Evolutionary conservation across 2,113 vertebrate species (phyloP).

Genomic region (Opisthocomus hoazin): DNA sequence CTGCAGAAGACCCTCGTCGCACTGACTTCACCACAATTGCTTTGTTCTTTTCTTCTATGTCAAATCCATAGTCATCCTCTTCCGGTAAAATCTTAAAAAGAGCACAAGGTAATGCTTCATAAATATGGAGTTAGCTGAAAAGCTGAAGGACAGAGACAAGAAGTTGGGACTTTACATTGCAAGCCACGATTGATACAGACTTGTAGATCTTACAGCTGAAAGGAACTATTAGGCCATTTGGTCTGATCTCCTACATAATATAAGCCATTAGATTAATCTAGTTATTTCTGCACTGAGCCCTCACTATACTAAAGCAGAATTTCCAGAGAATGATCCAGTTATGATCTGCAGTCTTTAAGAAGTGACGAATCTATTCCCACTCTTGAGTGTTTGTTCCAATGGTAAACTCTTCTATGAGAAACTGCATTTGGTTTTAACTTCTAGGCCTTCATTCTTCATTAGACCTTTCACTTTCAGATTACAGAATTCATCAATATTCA

Average conservation of each 20-base stretch:
- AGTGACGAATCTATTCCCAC: not conserved
- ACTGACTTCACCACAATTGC: constrained; percentile 90
- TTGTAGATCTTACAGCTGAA: not conserved
- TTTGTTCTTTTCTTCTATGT: constrained; percentile 97
- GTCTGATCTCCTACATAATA: not conserved
- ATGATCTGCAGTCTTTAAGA: not conserved
- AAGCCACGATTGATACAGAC: not conserved
- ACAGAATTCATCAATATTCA: not conserved
- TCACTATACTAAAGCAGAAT: not conserved
- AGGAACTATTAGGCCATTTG: not conserved
- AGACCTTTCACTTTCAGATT: not conserved
- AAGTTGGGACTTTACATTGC: not conserved
- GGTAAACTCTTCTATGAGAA: not conserved
- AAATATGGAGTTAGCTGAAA: not conserved
- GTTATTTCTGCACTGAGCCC: not conserved
- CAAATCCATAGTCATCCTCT: constrained; percentile 95
- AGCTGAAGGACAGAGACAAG: not conserved
- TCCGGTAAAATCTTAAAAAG: constrained; percentile 85
- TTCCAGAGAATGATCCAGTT: not conserved
- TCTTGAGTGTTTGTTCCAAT: not conserved
- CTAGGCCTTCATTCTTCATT: not conserved
- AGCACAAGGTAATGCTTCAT: not conserved
- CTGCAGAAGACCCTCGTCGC: constrained; percentile 88
- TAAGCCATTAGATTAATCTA: not conserved
- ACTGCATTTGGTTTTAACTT: not conserved